Evolutionary conservation across 2,797 vertebrate species (phyloP), one percentile per base, ranked within the genome.

Genomic region (Aphelocoma californica): DNA sequence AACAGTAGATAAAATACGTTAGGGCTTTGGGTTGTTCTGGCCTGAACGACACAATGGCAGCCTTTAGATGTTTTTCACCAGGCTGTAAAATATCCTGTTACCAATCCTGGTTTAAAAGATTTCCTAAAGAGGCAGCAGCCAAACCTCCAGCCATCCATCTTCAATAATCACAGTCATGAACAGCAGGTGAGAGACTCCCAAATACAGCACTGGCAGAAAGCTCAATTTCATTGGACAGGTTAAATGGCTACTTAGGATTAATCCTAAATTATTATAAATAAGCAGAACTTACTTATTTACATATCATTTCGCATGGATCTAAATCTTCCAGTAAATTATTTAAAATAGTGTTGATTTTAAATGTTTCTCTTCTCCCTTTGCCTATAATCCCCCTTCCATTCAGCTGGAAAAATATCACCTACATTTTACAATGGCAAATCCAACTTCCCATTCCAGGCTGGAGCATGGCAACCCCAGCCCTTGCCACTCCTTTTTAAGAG

Each of bases 1-100:
- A 93, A 92, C 60, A 54, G 88, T 73, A 96, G 92, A 95, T 86
- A 96, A 93, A 83, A 94, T 91, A 84, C 93, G 88, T 95, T 79
- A 92, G 80, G 93, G 86, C 87, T 93, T 83, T 94, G 74, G 66
- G 80, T 86, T 84, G 75, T 74, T 95, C 90, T 90, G 78, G 85
- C 70, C 90, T 93, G 75, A 84, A 70, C 1, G 5, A 80, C 85
- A 94, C 85, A 80, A 81, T 79, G 79, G 90, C 86, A 96, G 86
- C 81, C 84, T 93, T 85, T 45, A 58, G 81, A 91, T 3, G 3
- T 29, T 88, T 92, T 89, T 88, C 83, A 79, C 86, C 19, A 44
- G 44, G 50, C 75, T 95, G 60, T 94, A 82, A 94, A 89, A 94
- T 64, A 79, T 70, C 89, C 85, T 77, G 24, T 47, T 91, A 86